These are phyloP conservation scores for Pantelozetes paolii DNA, from an alignment of 2,888 invertebrate genomes.

Conservation along the genomic window DNA sequence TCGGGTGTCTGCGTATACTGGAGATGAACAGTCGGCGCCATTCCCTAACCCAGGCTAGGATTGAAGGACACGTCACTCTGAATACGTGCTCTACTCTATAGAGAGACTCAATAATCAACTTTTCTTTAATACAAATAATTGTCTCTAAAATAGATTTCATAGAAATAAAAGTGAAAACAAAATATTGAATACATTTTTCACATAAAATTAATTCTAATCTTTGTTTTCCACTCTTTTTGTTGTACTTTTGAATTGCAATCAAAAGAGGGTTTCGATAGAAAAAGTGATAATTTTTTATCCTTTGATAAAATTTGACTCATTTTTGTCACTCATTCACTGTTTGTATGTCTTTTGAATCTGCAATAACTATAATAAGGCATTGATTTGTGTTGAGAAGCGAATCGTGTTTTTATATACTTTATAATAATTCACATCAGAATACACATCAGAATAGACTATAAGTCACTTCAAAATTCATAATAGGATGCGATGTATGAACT, in stretches of 20 bases:
- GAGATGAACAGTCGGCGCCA: constrained; percentile 54
- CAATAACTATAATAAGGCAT: constrained; percentile 8
- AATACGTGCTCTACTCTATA: constrained; percentile 76
- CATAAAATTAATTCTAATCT: too few species aligned
- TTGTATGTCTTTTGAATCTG: constrained; percentile 16
- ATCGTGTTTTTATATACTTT: constrained; percentile 1
- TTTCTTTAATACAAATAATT: too few species aligned
- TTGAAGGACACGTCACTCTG: constrained; percentile 68
- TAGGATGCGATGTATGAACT: constrained; percentile 16
- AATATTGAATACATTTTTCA: too few species aligned
- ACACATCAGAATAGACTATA: constrained; percentile 2
- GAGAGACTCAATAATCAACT: too few species aligned
- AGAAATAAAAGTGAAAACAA: too few species aligned
- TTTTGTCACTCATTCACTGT: neutral
- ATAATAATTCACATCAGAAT: constrained; percentile 17
- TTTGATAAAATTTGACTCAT: too few species aligned
- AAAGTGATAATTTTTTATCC: too few species aligned
- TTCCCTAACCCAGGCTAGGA: constrained; percentile 59
- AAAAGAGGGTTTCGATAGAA: too few species aligned
- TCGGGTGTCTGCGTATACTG: constrained; percentile 67
- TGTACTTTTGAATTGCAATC: too few species aligned
- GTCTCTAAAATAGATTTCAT: too few species aligned
- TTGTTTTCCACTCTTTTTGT: neutral
- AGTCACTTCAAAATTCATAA: constrained; percentile 32
- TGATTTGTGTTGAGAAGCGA: neutral